Evolutionary conservation across 2,888 invertebrate species (phyloP).

Genomic region (Xylota segnis): DNA sequence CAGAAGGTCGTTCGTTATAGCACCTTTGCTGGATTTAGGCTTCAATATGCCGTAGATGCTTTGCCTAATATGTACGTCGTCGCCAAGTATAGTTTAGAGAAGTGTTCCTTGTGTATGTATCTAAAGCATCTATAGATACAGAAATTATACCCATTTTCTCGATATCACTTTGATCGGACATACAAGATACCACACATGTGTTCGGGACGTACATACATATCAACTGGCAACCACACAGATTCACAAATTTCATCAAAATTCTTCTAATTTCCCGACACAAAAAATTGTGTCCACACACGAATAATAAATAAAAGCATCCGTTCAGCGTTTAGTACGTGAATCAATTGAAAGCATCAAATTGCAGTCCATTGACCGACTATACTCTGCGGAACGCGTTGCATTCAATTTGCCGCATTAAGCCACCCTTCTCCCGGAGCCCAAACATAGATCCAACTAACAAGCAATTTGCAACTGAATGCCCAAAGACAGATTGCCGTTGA

Average conservation of each 20-base stretch:
- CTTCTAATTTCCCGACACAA: not conserved
- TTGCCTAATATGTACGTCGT: too few relatives aligned
- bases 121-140: too few relatives aligned
- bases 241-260: constrained; percentile 6
- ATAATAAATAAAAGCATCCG: constrained; percentile 25
- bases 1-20: too few relatives aligned
- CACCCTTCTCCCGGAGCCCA: constrained; percentile 10
- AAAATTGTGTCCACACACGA: constrained; percentile 9
- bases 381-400: constrained; percentile 48
- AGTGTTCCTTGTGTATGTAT: too few relatives aligned
- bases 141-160: too few relatives aligned
- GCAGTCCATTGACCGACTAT: constrained; percentile 68
- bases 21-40: too few relatives aligned
- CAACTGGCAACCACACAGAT: too few relatives aligned
- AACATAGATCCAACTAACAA: constrained; percentile 33
- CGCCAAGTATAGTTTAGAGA: too few relatives aligned
- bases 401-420: constrained; percentile 52
- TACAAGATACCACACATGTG: too few relatives aligned
- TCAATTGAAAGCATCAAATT: constrained; percentile 44
- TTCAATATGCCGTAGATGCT: too few relatives aligned
- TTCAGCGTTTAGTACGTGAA: constrained; percentile 12
- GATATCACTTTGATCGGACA: too few relatives aligned
- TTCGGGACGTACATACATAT: too few relatives aligned
- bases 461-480: constrained; percentile 56
- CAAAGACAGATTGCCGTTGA: constrained; percentile 48